Evolutionary conservation across 2,888 invertebrate species (phyloP), one percentile per base, ranked within the genome.

Genomic region (Sinopyrophorus schimmeli): DNA sequence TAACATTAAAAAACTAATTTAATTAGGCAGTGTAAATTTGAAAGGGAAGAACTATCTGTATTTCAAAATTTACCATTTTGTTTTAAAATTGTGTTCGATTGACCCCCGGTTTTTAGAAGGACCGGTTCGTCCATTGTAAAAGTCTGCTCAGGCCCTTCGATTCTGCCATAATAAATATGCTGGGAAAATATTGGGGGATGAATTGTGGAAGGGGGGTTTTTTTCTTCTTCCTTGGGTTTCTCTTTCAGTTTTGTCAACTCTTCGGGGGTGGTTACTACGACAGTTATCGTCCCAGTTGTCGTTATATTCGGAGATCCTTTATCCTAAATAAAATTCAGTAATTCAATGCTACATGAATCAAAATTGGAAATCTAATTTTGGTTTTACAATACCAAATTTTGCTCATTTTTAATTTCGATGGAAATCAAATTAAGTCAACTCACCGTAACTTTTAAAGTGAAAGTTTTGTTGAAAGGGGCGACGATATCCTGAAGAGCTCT

Each of bases 111-210:
- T 24, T 28, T 30, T 3, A 48, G 30, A 3, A 23, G n/a, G 5
- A 48, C 30, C 5, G 30, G 12, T 24, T 48, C 40, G 14, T 47
- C 37, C 28, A 42, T 30, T 31, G 30, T 15, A 3, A 48, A 37
- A 10, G 30, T 11, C n/a, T 30, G 5, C 3, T 6, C 10, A 9
- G 6, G 5, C 10, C 11, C 42, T 15, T 48, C 41, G n/a, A n/a
- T n/a, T 26, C 42, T 23, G 5, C 24, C 48, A 28, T 30, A 35
- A 26, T 48, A 48, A 2, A 48, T 17, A 21, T 42, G 30, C 9
- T 48, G 21, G 3, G 9, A 17, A 31, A 48, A 48, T 10, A 48
- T 20, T 26, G 48, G 37, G 5, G 48, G 48, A 21, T 48, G 48
- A 1, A 32, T 4, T 4, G 9, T 2, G 2, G 4, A n/a, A n/a